Conservation (phyloP, 1,140 invertebrate genomes). For the Psilanteris sp. region DNA sequence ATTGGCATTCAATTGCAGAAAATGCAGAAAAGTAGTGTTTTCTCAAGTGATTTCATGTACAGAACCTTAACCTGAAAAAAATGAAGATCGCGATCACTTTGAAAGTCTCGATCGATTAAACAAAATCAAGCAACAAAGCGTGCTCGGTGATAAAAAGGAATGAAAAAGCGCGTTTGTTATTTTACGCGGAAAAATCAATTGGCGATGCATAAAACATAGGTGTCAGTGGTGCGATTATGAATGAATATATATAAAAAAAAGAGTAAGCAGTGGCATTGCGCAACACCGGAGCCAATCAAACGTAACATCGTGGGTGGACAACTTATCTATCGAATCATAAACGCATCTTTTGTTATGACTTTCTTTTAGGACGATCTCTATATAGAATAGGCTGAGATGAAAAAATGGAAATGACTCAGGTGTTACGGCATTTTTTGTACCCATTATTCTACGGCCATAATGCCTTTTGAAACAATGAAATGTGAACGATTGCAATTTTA, state of each 20-base stretch:
- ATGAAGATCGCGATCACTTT: slow-evolving; percentile 17
- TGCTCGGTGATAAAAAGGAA: neutral
- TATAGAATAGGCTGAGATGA: slow-evolving; percentile 30
- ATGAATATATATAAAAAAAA: slow-evolving; percentile 33
- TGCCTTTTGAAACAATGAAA: slow-evolving; percentile 49
- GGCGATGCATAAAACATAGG: neutral
- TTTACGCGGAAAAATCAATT: slow-evolving; percentile 20
- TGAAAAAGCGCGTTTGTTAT: too few relatives aligned
- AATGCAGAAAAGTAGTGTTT: slow-evolving; percentile 7
- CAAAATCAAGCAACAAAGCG: too few relatives aligned
- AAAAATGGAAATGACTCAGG: slow-evolving; percentile 59
- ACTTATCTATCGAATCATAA: slow-evolving; percentile 55
- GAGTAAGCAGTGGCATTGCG: slow-evolving; percentile 19
- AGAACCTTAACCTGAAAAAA: slow-evolving; percentile 30
- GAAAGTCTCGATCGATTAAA: slow-evolving; percentile 6
- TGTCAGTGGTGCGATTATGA: slow-evolving; percentile 25
- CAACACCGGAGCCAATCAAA: slow-evolving; percentile 35
- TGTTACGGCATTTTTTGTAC: slow-evolving; percentile 53
- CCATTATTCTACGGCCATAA: slow-evolving; percentile 45
- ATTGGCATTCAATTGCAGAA: slow-evolving; percentile 8
- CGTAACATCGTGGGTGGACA: slow-evolving; percentile 52
- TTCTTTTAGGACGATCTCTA: slow-evolving; percentile 50
- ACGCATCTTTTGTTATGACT: slow-evolving; percentile 57
- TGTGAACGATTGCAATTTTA: slow-evolving; percentile 41
- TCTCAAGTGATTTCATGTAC: slow-evolving; percentile 1